Base-by-base conservation (phyloP, 2,797 vertebrate species). In the Gephyroberyx darwinii region DNA sequence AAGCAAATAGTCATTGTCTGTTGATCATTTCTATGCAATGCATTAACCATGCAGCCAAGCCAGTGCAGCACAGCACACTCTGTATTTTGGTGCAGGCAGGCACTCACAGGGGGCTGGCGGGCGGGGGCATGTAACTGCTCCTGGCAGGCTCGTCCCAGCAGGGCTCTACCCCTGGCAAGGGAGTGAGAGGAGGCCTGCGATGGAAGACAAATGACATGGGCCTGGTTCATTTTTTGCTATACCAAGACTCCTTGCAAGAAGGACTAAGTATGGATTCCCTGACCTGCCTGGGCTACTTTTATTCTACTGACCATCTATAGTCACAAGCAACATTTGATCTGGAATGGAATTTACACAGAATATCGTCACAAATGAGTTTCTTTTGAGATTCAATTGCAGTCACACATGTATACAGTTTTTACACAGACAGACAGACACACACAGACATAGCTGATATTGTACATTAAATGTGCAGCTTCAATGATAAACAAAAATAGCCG, bases 101-200 rank as follows among this genome's bases (percentile, higher is more conserved):
- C 93, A 95, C 94, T 95, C 94, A 95, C 94, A 94, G 92, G 92
- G 94, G 94, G 92, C 94, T 95, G 94, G 92, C 92, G 81, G 93
- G 94, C 81, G 94, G 94, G 92, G 94, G 93, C 88, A 94, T 93
- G 94, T 92, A 94, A 94, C 92, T 95, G 94, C 93, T 95, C 93
- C 94, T 94, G 92, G 94, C 93, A 91, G 93, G 93, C 91, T 93
- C 93, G 89, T 95, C 94, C 94, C 94, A 95, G 91, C 94, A 95
- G 93, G 94, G 94, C 93, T 95, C 94, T 94, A 93, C 93, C 93
- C 94, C 94, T 85, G 94, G 94, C 93, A 95, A 94, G 86, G 94
- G 94, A 93, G 94, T 95, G 89, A 95, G 94, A 94, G 94, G 94
- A 94, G 94, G 94, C 92, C 94, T 95, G 94, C 92, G 93, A 83